phyloP scores from a whole-genome alignment of 2,888 invertebrate genomes.

The Machimus rusticus region DNA sequence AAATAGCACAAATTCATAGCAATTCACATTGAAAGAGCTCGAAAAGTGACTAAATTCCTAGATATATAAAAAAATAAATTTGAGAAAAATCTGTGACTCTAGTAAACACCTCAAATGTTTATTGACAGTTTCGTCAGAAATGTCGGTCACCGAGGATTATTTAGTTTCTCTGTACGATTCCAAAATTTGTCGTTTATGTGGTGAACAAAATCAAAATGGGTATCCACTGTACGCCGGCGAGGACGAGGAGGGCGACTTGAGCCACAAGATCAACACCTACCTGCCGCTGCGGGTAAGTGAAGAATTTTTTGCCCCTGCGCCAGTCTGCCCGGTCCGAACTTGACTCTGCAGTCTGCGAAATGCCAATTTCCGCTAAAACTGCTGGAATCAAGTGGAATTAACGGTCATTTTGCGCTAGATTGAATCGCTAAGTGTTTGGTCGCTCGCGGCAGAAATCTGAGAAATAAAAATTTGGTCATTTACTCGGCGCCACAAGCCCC shows the following conservation, averaged over 20 bases:
- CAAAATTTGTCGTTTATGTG: conserved; percentile 78
- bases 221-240: conserved; percentile 69
- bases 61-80: too few species aligned
- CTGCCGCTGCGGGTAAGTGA: conserved; percentile 75
- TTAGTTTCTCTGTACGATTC: conserved; percentile 65
- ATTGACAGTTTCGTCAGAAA: background rate
- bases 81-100: too few species aligned
- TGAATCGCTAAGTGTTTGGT: background rate
- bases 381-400: background rate
- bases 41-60: background rate
- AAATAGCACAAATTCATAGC: too few species aligned
- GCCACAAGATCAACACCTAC: conserved; percentile 74
- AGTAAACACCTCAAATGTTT: background rate
- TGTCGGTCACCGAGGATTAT: background rate
- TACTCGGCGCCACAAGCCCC: background rate
- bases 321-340: background rate
- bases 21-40: too few species aligned
- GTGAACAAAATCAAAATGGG: conserved; percentile 74
- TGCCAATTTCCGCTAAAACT: background rate
- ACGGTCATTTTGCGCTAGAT: background rate
- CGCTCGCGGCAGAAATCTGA: background rate
- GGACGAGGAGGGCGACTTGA: conserved; percentile 69
- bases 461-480: background rate
- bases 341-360: background rate
- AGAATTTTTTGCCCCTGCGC: background rate